Evolutionary conservation across 37 sponge, comb jelly and placozoan genomes (phyloP), one percentile per base, ranked within the genome.

Genomic region (Haliclona indistincta): DNA sequence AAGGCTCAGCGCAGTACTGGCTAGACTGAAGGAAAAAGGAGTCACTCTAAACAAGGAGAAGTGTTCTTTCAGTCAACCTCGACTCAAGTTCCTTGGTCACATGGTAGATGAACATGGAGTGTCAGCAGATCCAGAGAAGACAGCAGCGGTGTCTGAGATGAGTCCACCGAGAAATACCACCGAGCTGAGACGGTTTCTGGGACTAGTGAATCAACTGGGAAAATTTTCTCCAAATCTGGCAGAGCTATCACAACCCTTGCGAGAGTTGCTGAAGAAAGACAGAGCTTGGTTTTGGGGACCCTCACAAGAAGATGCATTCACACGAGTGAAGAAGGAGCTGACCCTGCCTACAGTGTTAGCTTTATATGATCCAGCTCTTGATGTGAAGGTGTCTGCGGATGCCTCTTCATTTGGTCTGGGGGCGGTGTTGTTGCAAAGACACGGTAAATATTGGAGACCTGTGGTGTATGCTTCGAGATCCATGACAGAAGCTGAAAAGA

Each of bases 381-480:
- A 43, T 11, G 45, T 54, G 28, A 76, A 43, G 28, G 29, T 63
- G 32, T 43, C 52, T 33, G 52, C 77, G 13, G 66, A 76, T 64
- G 77, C 64, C 29, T 75, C 75, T 26, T 47, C 71, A 15, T 71
- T 34, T 71, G 71, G 71, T 20, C 55, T 72, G 10, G 58, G 73
- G 23, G 58, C 58, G 8, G 73, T 54, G 1, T 56, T 72, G 38
- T 23, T 45, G 35, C 71, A 72, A 54, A 1, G 39, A 35, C 66
- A 72, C 20, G 23, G 29, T 47, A 44, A 22, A 19, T 25, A 36
- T 32, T 56, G 58, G 65, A 63, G 51, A 28, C 77, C 77, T n/a
- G 77, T 76, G 13, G 36, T 37, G 11, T 64, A 49, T 11, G 65
- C 63, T 15, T 76, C 77, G 20, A 43, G 64, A 28, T 38, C 64